A percentile compares a stretch with the other conserved stretches of the same genome.
phyloP scores from a whole-genome alignment of 2,888 invertebrate genomes.

The Xestia ashworthii region DNA sequence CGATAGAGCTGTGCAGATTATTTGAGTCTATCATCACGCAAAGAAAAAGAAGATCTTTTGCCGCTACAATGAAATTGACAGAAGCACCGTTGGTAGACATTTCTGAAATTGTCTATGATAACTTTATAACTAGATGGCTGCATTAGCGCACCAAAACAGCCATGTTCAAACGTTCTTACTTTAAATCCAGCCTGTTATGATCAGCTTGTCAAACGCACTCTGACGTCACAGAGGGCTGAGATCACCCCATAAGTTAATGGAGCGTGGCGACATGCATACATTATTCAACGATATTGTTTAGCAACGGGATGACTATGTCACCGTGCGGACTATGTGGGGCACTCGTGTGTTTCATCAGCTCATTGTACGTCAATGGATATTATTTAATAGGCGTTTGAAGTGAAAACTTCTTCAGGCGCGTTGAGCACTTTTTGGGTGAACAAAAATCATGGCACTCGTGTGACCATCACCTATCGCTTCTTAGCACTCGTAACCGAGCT shows the following conservation, averaged over 20 bases:
- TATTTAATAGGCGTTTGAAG: neutral
- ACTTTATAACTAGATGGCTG: neutral
- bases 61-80: neutral
- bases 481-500: no score
- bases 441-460: no score
- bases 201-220: slow-evolving; percentile 24
- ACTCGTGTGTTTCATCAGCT: neutral
- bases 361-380: no score
- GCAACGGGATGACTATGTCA: slow-evolving; percentile 17
- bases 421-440: no score
- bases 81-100: neutral
- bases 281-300: slow-evolving; percentile 47
- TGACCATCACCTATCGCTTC: no score
- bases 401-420: no score
- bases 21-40: no score
- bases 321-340: neutral
- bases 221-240: slow-evolving; percentile 26
- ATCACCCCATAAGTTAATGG: slow-evolving; percentile 43
- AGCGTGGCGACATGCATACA: slow-evolving; percentile 49
- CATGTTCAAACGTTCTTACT: neutral
- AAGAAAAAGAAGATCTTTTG: neutral
- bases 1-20: no score
- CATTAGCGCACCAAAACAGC: neutral
- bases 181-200: slow-evolving; percentile 9
- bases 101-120: neutral